Conservation (phyloP, 2,888 invertebrate genomes). For the Nomada ferruginata region DNA sequence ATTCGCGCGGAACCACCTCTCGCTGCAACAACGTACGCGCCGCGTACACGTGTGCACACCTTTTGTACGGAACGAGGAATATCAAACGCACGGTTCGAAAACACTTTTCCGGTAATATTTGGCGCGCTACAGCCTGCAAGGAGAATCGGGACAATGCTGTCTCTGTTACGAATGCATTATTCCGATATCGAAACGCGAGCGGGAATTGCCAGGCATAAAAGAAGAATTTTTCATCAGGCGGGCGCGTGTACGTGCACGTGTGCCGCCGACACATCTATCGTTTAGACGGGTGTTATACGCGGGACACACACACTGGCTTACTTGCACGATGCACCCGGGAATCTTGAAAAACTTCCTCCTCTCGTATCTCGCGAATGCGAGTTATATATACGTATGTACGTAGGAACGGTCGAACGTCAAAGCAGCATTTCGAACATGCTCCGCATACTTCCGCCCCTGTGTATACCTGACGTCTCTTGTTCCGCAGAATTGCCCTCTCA, state of each 20-base stretch:
- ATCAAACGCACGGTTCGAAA: constrained; percentile 40
- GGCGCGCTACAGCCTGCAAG: constrained; percentile 4
- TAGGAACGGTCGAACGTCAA: constrained; percentile 51
- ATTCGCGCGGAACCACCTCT: constrained; percentile 1
- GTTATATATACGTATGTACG: background rate
- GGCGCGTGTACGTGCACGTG: background rate
- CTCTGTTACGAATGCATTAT: constrained; percentile 52
- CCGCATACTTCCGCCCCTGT: constrained; percentile 60
- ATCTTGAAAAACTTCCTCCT: constrained; percentile 60
- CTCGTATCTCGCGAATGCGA: background rate
- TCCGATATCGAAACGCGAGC: constrained; percentile 56
- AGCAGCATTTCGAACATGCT: constrained; percentile 62
- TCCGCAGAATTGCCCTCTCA: constrained; percentile 80
- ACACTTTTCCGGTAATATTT: constrained; percentile 36
- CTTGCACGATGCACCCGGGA: constrained; percentile 37
- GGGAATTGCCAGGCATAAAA: constrained; percentile 58
- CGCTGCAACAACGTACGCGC: background rate
- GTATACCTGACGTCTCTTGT: constrained; percentile 57
- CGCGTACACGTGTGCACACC: background rate
- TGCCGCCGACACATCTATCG: constrained; percentile 7
- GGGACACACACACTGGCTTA: background rate
- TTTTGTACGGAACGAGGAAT: background rate
- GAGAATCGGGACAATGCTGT: constrained; percentile 33
- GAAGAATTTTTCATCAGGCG: constrained; percentile 64
- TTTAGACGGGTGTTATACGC: background rate